A percentile compares a stretch with the other conserved stretches of the same genome.
Conservation (phyloP, 1,140 invertebrate genomes). For the Solenopsis invicta region DNA sequence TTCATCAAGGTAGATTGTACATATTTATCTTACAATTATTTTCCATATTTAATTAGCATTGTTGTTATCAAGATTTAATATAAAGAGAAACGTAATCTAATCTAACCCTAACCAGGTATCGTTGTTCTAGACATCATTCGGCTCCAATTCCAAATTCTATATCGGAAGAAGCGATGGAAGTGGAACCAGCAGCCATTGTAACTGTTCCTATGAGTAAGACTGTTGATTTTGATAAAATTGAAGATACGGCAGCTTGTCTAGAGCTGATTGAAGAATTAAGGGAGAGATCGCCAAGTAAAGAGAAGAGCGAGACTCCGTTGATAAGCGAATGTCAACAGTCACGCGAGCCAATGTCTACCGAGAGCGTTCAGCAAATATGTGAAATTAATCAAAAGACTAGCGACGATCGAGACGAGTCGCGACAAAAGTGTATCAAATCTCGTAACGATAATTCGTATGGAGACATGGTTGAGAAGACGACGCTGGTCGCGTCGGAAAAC, state of each 20-base stretch:
- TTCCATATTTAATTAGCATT: neutral
- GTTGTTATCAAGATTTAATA: constrained; percentile 12
- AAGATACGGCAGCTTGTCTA: constrained; percentile 67
- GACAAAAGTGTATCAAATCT: constrained; percentile 62
- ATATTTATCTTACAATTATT: neutral
- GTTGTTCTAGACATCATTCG: constrained; percentile 79
- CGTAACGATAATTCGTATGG: constrained; percentile 12
- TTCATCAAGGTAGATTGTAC: constrained; percentile 68
- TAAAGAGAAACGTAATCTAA: neutral
- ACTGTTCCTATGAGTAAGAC: constrained; percentile 71
- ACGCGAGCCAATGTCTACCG: constrained; percentile 64
- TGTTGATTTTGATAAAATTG: constrained; percentile 61
- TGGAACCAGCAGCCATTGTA: constrained; percentile 72
- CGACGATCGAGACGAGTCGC: constrained; percentile 50
- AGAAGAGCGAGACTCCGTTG: constrained; percentile 80
- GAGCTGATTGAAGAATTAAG: constrained; percentile 78
- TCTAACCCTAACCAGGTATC: neutral
- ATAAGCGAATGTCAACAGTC: constrained; percentile 44
- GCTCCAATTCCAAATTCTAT: constrained; percentile 81
- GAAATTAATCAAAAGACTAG: constrained; percentile 35
- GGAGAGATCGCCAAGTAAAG: constrained; percentile 78
- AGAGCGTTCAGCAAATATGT: constrained; percentile 41
- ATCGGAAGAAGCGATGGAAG: constrained; percentile 82
- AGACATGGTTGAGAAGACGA: neutral
- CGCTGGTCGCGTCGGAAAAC: constrained; percentile 16